Evolutionary conservation across 2,113 vertebrate species (phyloP).

Genomic region (Myrmecobius fasciatus): DNA sequence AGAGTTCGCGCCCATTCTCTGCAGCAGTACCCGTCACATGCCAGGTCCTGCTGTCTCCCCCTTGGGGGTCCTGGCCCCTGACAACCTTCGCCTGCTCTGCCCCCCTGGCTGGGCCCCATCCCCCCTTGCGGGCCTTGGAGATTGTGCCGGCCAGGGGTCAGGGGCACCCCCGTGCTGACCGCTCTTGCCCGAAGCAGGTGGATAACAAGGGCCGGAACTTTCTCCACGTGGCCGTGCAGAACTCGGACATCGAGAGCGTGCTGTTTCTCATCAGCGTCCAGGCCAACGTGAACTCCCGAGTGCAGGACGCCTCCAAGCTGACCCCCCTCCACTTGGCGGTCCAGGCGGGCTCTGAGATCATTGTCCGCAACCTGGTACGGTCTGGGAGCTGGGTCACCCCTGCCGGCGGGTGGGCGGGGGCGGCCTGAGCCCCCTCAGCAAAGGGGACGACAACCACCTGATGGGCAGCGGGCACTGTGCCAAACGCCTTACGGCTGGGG

Average conservation of each 20-base stretch:
- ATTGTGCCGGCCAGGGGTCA: background rate
- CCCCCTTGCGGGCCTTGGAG: background rate
- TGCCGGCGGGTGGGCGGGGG: too few relatives aligned
- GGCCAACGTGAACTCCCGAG: slow-evolving; percentile 96
- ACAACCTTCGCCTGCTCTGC: background rate
- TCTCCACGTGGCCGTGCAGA: slow-evolving; percentile 96
- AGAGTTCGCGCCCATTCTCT: background rate
- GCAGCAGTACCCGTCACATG: too few relatives aligned
- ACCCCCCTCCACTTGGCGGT: slow-evolving; percentile 97
- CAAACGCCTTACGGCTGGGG: too few relatives aligned
- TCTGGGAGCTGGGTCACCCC: background rate
- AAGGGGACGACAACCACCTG: background rate
- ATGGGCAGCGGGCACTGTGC: too few relatives aligned
- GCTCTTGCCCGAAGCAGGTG: slow-evolving; percentile 84
- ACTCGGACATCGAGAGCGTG: slow-evolving; percentile 97
- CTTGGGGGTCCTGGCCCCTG: background rate
- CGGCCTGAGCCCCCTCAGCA: too few relatives aligned
- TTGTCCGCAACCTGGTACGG: slow-evolving; percentile 96
- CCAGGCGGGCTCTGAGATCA: slow-evolving; percentile 98
- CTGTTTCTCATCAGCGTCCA: slow-evolving; percentile 98
- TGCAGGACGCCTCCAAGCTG: slow-evolving; percentile 96
- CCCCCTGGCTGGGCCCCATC: background rate
- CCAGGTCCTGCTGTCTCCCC: background rate
- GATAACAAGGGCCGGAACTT: slow-evolving; percentile 99
- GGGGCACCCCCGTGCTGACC: background rate